Conservation (phyloP, 2,888 invertebrate genomes). For the Ophion ellenae region DNA sequence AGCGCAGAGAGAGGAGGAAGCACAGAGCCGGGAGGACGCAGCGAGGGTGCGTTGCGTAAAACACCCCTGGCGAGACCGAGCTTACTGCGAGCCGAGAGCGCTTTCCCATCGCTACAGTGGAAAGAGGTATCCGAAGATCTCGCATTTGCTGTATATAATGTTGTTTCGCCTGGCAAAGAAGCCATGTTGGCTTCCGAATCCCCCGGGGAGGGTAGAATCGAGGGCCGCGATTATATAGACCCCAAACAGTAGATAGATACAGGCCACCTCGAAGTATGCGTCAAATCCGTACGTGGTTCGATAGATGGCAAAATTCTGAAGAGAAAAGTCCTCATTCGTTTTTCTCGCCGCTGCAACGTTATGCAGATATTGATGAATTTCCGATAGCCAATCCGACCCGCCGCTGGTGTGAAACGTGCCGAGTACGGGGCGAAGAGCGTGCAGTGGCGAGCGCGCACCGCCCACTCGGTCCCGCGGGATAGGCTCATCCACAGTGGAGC, state of each 20-base stretch:
- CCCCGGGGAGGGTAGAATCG: background rate
- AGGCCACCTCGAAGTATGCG: background rate
- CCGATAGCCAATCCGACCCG: background rate
- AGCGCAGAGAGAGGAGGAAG: constrained; percentile 11
- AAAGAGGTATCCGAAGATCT: constrained; percentile 30
- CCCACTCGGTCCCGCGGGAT: background rate
- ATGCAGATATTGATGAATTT: background rate
- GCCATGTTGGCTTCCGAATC: background rate
- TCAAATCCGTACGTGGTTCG: background rate
- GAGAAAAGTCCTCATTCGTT: background rate
- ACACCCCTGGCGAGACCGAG: constrained; percentile 32
- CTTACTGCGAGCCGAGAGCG: constrained; percentile 41
- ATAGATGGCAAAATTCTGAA: background rate
- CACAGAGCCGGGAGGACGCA: constrained; percentile 4
- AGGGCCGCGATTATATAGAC: background rate
- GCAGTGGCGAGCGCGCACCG: background rate
- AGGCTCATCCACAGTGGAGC: background rate
- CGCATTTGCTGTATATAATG: constrained; percentile 8
- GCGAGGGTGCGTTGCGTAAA: constrained; percentile 30
- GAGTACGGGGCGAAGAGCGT: background rate
- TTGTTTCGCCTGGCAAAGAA: too few species aligned
- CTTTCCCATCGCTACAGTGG: constrained; percentile 2
- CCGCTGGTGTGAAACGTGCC: too few species aligned
- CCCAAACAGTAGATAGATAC: background rate
- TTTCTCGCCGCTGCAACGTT: background rate